Percentiles rank a stretch among this genome's conserved stretches.
phyloP scores from a whole-genome alignment of 2,888 invertebrate species.

The Cephus nigrinus region DNA sequence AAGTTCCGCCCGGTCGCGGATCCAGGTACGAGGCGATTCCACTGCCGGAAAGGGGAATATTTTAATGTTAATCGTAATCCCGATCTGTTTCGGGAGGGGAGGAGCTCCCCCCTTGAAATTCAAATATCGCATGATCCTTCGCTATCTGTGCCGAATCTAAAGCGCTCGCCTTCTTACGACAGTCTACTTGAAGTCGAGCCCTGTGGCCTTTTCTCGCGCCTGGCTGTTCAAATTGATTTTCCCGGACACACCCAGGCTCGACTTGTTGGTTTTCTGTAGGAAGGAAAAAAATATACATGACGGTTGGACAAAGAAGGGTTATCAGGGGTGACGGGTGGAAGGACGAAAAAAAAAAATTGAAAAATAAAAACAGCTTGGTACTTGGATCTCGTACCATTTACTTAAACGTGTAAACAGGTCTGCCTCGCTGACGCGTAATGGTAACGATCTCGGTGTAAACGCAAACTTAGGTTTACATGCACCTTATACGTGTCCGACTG shows the following conservation, averaged over 20 bases:
- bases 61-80: neutral
- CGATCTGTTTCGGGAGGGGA: neutral
- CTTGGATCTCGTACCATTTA: neutral
- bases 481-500: neutral
- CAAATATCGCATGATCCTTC: conserved; percentile 15
- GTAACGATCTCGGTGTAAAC: neutral
- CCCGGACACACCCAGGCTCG: no score
- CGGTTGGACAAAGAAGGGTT: neutral
- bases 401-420: neutral
- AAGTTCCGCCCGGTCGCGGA: no score
- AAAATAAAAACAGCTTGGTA: neutral
- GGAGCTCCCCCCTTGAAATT: neutral
- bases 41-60: neutral
- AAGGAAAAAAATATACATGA: neutral
- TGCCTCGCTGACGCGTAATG: neutral
- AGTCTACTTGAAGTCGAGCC: no score
- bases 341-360: no score
- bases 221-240: no score
- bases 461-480: neutral
- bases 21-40: no score
- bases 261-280: neutral
- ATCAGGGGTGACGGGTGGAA: no score
- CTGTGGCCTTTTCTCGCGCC: no score
- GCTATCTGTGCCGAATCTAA: conserved; percentile 15
- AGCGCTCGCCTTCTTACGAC: neutral